Evolutionary conservation across 1,140 invertebrate species (phyloP), one percentile per base, ranked within the genome.

Genomic region (Drosophila bifasciata): DNA sequence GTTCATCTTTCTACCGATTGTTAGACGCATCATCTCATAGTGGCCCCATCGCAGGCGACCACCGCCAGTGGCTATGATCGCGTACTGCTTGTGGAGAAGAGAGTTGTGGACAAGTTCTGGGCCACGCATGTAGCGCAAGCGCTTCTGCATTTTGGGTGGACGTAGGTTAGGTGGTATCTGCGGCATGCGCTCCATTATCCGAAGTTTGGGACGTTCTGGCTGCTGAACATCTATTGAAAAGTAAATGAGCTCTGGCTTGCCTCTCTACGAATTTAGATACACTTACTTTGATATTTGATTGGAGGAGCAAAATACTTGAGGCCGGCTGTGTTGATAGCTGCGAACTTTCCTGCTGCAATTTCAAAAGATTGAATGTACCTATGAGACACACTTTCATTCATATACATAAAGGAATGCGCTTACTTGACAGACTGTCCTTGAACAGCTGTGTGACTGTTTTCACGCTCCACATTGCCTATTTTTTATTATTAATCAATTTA

Each of bases 1-100:
- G 80, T 98, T 95, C 77, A 99, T 94, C 76, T 96, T 95, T 48
- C 95, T 93, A 45, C 95, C 94, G 23, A 92, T 91, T 2, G 89
- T 91, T 13, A 96, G 91, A 89, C 98, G 94, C 16, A 98, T 94
- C 94, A 97, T 96, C 93, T 99, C 98, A 92, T 97, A 95, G 92
- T 99, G 97, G 45, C 94, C 94, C 88, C 93, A 93, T 69, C 93
- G 94, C 68, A 99, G 84, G 75, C 97, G 93, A 1, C 97, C 98
- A 59, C 98, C 98, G 52, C 93, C 92, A n/a, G 94, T 91, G 15
- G 98, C 97, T 95, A 96, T 92, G 72, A 99, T 96, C 25, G 97
- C 98, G 94, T 95, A 99, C 78, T 99, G 97, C 78, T 96, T 95
- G 80, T 98, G 95, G 51, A 97, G 93, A 3, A 99, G 92, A 46